Percentiles rank a stretch among this genome's conserved stretches.
phyloP scores from a whole-genome alignment of 92 coral and sea anemone species.

The Nematostella vectensis region DNA sequence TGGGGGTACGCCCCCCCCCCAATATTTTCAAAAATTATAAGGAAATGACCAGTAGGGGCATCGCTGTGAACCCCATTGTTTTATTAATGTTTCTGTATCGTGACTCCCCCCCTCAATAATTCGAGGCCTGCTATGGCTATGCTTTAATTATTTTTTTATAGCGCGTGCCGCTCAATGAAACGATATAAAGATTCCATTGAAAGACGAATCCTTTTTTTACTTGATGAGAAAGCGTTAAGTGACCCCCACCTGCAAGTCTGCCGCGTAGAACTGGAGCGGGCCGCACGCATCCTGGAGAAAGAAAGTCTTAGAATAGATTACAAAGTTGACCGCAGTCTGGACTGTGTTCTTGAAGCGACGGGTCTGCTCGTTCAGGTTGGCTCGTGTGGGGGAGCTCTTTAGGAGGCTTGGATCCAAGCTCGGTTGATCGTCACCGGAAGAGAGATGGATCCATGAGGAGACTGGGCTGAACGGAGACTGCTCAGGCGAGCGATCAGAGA shows the following conservation, averaged over 20 bases:
- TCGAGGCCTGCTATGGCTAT: too few species aligned
- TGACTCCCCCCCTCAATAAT: too few species aligned
- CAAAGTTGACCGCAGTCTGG: conserved; percentile 68
- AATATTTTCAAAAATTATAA: too few species aligned
- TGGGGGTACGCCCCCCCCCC: too few species aligned
- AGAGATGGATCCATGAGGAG: conserved; percentile 74
- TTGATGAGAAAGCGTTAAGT: background rate
- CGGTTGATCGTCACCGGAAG: conserved; percentile 49
- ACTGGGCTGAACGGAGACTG: conserved; percentile 45
- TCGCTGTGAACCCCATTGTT: too few species aligned
- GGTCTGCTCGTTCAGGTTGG: conserved; percentile 76
- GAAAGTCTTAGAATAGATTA: conserved; percentile 63
- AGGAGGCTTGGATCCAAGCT: conserved; percentile 59
- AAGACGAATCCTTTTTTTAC: too few species aligned
- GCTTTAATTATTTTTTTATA: too few species aligned
- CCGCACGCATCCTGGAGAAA: conserved; percentile 47
- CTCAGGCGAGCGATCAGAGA: conserved; percentile 32
- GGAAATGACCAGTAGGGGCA: too few species aligned
- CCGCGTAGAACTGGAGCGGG: conserved; percentile 42
- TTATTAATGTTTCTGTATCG: too few species aligned
- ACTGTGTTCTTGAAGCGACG: conserved; percentile 71
- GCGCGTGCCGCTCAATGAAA: too few species aligned
- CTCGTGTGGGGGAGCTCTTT: conserved; percentile 69
- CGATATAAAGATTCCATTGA: too few species aligned
- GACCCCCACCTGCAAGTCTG: conserved; percentile 19